Percentiles rank a stretch among this genome's conserved stretches.
These are phyloP conservation scores for Clusia tigrina DNA, from an alignment of 2,888 invertebrate genomes.

Conservation along the genomic window DNA sequence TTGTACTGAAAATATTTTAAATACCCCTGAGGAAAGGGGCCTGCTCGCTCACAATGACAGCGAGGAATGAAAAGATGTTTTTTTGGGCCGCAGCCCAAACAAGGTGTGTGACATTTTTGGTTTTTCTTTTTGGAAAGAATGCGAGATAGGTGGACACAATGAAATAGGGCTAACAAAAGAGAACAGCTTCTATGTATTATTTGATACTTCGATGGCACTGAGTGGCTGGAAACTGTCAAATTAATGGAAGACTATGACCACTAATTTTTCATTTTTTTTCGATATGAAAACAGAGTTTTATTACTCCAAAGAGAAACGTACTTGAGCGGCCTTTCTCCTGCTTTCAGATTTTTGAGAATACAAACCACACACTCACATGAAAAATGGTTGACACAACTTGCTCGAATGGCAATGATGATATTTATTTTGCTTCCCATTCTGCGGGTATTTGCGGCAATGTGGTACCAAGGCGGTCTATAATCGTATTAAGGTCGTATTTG, in stretches of 20 bases:
- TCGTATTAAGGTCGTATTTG: background rate
- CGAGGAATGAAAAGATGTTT: background rate
- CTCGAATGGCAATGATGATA: background rate
- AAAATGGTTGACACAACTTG: background rate
- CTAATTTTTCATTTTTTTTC: slow-evolving; percentile 4
- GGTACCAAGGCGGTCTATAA: background rate
- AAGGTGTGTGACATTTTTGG: background rate
- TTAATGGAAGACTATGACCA: background rate
- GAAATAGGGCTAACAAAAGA: background rate
- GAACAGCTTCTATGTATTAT: background rate
- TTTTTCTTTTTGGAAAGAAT: too few species aligned
- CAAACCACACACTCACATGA: background rate
- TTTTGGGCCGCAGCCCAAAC: background rate
- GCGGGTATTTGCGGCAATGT: background rate
- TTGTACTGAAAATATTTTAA: background rate
- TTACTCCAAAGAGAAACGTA: too few species aligned
- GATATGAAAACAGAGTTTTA: background rate
- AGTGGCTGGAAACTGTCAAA: background rate
- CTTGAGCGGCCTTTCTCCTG: background rate
- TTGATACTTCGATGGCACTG: background rate
- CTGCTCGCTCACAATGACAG: background rate
- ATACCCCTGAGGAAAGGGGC: background rate
- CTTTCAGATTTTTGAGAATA: background rate
- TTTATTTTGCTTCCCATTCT: background rate
- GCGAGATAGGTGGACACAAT: too few species aligned